phyloP scores from a whole-genome alignment of 1,140 invertebrate species.

The Trypoxylus dichotomus region DNA sequence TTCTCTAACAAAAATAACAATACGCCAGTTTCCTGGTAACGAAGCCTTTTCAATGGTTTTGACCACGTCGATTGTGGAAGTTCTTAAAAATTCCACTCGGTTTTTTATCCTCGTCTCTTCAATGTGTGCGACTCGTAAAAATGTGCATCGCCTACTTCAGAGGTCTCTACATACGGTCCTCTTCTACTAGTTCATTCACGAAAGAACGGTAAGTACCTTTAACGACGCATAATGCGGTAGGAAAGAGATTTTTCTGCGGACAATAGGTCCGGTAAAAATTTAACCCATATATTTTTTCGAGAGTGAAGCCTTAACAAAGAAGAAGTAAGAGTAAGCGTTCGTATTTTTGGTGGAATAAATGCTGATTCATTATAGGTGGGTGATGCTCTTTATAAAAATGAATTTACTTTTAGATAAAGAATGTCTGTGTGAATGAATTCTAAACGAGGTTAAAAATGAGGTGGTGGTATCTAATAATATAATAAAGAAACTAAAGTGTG shows the following conservation, averaged over 20 bases:
- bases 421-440: no score
- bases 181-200: not conserved
- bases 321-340: not conserved
- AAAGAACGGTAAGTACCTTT: not conserved
- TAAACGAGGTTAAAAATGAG: no score
- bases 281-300: not conserved
- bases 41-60: not conserved
- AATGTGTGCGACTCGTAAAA: not conserved
- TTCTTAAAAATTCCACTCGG: not conserved
- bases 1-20: not conserved
- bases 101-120: not conserved
- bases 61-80: not conserved
- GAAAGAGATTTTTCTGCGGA: not conserved
- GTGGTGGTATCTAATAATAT: no score
- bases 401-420: no score
- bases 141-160: not conserved
- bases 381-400: no score
- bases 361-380: not conserved
- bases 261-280: not conserved
- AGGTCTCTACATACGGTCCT: not conserved
- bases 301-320: not conserved
- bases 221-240: not conserved
- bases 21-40: not conserved
- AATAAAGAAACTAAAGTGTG: no score
- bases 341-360: not conserved